These are phyloP conservation scores for Silurus glanis DNA, from an alignment of 2,113 vertebrate genomes.

Conservation along the genomic window DNA sequence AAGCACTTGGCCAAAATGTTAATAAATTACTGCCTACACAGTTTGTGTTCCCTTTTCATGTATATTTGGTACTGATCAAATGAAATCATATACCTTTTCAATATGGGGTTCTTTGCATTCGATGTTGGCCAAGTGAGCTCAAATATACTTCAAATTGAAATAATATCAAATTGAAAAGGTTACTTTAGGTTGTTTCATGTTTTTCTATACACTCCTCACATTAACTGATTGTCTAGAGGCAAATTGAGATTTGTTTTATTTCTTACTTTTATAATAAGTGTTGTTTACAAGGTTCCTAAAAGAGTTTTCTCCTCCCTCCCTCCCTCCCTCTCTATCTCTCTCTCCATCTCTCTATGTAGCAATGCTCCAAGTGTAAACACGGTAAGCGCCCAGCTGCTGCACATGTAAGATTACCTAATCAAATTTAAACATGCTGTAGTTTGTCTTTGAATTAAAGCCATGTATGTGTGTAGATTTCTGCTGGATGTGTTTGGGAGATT, in stretches of 20 bases:
- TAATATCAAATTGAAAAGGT: background rate
- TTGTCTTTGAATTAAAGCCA: background rate
- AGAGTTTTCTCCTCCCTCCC: slow-evolving; percentile 41
- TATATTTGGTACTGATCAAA: background rate
- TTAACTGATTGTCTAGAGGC: no score
- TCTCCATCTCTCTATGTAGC: slow-evolving; percentile 75
- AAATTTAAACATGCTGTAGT: background rate
- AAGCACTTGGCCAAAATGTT: background rate
- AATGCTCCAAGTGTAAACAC: slow-evolving; percentile 99
- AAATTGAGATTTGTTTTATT: background rate
- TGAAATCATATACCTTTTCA: no score
- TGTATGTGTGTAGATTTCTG: slow-evolving; percentile 85
- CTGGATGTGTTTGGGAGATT: slow-evolving; percentile 99
- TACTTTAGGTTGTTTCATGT: background rate
- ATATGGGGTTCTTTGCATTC: background rate
- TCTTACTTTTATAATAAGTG: background rate
- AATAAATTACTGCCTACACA: background rate
- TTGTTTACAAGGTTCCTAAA: background rate
- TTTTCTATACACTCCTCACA: background rate
- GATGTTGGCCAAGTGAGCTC: background rate
- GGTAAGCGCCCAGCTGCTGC: slow-evolving; percentile 71
- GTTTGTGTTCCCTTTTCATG: background rate
- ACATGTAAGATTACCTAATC: slow-evolving; percentile 17
- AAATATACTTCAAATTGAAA: background rate
- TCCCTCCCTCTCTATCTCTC: slow-evolving; percentile 59